Evolutionary conservation across 1,140 invertebrate species (phyloP), one percentile per base, ranked within the genome.

Genomic region (Pseudachorutes palmiensis): DNA sequence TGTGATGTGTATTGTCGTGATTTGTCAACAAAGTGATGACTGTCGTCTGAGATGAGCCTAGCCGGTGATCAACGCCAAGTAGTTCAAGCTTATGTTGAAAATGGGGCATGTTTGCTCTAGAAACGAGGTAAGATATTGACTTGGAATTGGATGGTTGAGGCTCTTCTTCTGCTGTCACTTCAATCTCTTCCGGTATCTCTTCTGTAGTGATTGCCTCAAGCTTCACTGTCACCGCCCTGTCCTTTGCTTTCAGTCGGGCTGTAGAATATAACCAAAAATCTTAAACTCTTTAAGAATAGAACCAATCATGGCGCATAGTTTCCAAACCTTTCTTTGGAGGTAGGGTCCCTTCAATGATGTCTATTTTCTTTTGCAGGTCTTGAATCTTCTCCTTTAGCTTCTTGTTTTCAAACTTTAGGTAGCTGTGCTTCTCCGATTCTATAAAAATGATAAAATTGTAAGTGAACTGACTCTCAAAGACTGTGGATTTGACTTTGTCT

Each of bases 351-450:
- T 55, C 51, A 5, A 55, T 5, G 12, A 55, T 55, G 24, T 55
- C 51, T 5, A 55, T 12, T 22, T 22, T 62, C 26, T 58, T 68
- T 30, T 66, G 58, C 12, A 70, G 41, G 19, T 64, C 65, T n/a
- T 22, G 48, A 0, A 73, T 26, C 48, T 69, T 70, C 1, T 73
- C 69, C 22, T 57, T 57, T 22, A 73, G 41, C 33, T 29, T 68
- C 19, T 64, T 66, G 33, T 70, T 73, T 51, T 73, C 72, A 22
- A 33, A 22, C 66, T 63, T 69, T 19, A 69, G 16, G 14, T 55
- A 64, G 62, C 41, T 69, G 28, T 60, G 63, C 24, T 66, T 57
- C 2, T 73, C 71, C 0, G 61, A 5, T 29, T 73, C 71, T 73
- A 32, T 59, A 30, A 41, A 32, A 26, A 61, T 9, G 33, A 33